phyloP scores from a whole-genome alignment of 1,140 invertebrate genomes.

The Brachionus plicatilis region DNA sequence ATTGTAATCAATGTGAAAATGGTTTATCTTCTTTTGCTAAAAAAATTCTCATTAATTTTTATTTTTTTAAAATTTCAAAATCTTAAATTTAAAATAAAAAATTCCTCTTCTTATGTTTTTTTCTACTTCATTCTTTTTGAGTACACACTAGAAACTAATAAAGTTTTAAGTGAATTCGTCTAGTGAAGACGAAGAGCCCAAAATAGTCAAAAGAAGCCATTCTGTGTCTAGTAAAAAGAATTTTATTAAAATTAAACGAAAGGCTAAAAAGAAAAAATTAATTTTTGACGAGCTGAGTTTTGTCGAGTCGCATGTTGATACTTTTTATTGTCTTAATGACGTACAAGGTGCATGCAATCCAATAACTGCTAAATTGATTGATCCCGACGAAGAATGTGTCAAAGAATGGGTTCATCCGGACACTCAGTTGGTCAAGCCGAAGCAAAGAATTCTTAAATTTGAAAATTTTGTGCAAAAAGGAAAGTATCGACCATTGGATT shows the following conservation, averaged over 20 bases:
- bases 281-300: conserved; percentile 17
- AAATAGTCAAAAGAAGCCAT: not conserved
- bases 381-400: not conserved
- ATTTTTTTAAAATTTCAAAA: too few relatives aligned
- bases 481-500: conserved; percentile 5
- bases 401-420: conserved; percentile 37
- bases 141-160: not conserved
- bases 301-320: conserved; percentile 23
- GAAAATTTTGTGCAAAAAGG: not conserved
- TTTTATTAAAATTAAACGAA: conserved; percentile 13
- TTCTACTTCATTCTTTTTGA: not conserved
- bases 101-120: too few relatives aligned
- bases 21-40: too few relatives aligned
- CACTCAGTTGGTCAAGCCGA: not conserved
- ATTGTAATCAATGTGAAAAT: too few relatives aligned
- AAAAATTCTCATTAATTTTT: too few relatives aligned
- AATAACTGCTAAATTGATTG: not conserved
- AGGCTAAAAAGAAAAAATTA: conserved; percentile 26
- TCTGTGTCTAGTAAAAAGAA: not conserved
- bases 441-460: not conserved
- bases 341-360: conserved; percentile 2
- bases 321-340: not conserved
- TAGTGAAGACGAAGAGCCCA: not conserved
- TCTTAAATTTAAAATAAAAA: too few relatives aligned
- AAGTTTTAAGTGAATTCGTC: not conserved